A percentile compares a stretch with the other conserved stretches of the same genome.
Conservation (phyloP, 2,797 vertebrate genomes). For the Acanthornis magna region DNA sequence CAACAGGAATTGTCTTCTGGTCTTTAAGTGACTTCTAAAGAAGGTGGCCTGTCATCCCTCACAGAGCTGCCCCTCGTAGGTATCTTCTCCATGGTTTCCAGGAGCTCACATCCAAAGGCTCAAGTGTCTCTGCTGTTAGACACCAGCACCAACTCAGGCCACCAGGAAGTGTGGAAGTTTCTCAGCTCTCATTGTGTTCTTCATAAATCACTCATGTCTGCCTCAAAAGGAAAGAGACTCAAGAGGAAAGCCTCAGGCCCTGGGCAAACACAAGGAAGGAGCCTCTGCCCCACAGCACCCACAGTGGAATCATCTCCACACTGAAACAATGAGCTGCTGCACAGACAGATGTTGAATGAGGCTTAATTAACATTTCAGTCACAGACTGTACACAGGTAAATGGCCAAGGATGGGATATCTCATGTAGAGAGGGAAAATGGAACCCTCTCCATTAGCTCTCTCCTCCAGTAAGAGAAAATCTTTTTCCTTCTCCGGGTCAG, state of each 20-base stretch:
- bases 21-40: background rate
- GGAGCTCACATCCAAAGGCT: background rate
- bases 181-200: background rate
- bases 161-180: background rate
- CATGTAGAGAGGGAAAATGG: fast-evolving
- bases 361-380: background rate
- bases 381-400: background rate
- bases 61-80: background rate
- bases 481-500: background rate
- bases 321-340: background rate
- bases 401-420: background rate
- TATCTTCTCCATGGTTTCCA: background rate
- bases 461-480: background rate
- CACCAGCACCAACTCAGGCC: background rate
- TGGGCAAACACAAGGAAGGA: background rate
- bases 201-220: background rate
- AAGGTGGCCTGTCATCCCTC: background rate
- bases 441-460: background rate
- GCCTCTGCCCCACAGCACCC: background rate
- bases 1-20: background rate
- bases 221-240: background rate
- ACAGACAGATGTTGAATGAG: background rate
- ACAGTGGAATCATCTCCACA: background rate
- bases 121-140: background rate
- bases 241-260: background rate